Conservation (phyloP, 2,888 invertebrate genomes). For the Auanema sp. region DNA sequence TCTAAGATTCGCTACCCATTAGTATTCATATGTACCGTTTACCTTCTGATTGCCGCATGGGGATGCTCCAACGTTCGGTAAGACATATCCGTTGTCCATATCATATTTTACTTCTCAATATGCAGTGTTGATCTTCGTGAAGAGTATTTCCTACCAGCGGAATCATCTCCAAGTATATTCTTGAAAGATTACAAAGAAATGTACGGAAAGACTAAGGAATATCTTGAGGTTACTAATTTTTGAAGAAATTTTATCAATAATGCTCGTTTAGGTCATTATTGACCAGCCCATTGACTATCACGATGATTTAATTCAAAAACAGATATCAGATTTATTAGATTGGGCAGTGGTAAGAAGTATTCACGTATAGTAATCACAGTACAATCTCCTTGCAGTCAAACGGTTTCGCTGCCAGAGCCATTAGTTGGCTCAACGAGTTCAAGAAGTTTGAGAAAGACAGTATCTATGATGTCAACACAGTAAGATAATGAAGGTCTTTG, state of each 20-base stretch:
- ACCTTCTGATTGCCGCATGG: slow-evolving; percentile 50
- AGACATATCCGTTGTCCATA: background rate
- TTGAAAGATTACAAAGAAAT: slow-evolving; percentile 42
- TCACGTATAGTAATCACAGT: background rate
- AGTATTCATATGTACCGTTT: slow-evolving; percentile 49
- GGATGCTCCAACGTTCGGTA: slow-evolving; percentile 44
- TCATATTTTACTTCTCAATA: background rate
- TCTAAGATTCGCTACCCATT: slow-evolving; percentile 34
- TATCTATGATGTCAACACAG: slow-evolving; percentile 61
- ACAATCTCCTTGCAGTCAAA: slow-evolving; percentile 41
- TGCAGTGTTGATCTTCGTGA: slow-evolving; percentile 40
- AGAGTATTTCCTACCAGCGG: slow-evolving; percentile 47
- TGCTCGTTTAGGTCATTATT: slow-evolving; percentile 20
- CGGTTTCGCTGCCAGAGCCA: slow-evolving; percentile 53
- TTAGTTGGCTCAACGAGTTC: slow-evolving; percentile 62
- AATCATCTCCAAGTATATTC: slow-evolving; percentile 35
- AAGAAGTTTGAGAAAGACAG: slow-evolving; percentile 56
- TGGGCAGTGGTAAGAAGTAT: slow-evolving; percentile 28
- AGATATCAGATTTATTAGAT: slow-evolving; percentile 37
- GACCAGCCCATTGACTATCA: slow-evolving; percentile 40
- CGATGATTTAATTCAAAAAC: slow-evolving; percentile 25
- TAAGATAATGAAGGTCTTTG: slow-evolving; percentile 17
- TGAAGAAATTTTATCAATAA: background rate
- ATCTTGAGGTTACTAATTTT: slow-evolving; percentile 21
- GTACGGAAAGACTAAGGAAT: slow-evolving; percentile 41